A percentile compares a stretch with the other conserved stretches of the same genome.
Conservation (phyloP, 2,113 vertebrate genomes). For the Nannobrachium achirus region DNA sequence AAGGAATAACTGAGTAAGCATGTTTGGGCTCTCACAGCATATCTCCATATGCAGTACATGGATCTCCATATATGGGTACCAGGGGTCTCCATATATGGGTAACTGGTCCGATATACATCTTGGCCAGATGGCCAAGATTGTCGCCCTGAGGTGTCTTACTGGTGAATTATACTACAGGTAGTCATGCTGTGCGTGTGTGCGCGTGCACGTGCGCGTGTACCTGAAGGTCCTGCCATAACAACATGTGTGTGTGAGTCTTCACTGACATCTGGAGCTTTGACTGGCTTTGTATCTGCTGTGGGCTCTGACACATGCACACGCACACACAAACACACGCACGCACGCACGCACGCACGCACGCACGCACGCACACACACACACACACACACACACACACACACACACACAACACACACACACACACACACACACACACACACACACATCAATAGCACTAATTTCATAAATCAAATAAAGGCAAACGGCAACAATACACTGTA, state of each 20-base stretch:
- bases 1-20: too few relatives aligned
- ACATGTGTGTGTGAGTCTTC: conserved; percentile 61
- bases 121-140: too few relatives aligned
- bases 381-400: not conserved
- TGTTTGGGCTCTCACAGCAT: too few relatives aligned
- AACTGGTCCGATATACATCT: too few relatives aligned
- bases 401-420: not conserved
- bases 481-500: too few relatives aligned
- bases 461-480: too few relatives aligned
- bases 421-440: not conserved
- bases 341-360: not conserved
- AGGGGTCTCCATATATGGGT: too few relatives aligned
- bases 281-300: conserved; percentile 70
- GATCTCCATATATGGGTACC: too few relatives aligned
- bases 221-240: conserved; percentile 67
- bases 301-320: conserved; percentile 70
- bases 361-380: not conserved
- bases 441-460: too few relatives aligned
- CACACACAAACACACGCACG: not conserved
- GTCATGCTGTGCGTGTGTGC: not conserved
- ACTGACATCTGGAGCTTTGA: conserved; percentile 28
- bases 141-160: too few relatives aligned
- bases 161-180: too few relatives aligned
- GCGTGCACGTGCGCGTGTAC: conserved; percentile 35
- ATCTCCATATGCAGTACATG: too few relatives aligned